A percentile compares a stretch with the other conserved stretches of the same genome.
Evolutionary conservation across 2,113 vertebrate species (phyloP).

Genomic region (Myotis yumanensis): DNA sequence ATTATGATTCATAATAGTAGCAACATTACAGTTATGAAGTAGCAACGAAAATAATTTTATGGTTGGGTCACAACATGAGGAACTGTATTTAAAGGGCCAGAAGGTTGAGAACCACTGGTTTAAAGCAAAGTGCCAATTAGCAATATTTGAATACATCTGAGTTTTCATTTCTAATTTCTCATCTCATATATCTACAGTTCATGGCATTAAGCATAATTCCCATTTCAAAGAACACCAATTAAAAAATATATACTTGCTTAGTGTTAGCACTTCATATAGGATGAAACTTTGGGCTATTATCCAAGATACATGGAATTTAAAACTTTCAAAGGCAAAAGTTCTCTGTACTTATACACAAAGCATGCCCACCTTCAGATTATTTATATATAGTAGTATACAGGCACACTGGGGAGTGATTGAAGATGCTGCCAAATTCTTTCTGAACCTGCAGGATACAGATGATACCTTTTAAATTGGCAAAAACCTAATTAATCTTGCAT

Average conservation of each 20-base stretch:
- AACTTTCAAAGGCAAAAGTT: neutral
- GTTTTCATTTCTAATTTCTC: neutral
- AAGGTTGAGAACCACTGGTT: neutral
- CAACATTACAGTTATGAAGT: no score
- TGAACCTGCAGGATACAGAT: slow-evolving; percentile 74
- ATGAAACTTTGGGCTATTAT: neutral
- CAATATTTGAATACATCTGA: neutral
- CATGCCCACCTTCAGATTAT: neutral
- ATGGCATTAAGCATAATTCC: neutral
- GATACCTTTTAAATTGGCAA: slow-evolving; percentile 74
- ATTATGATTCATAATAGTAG: no score
- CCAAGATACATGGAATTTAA: neutral
- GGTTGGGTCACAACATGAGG: no score
- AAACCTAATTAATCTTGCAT: slow-evolving; percentile 81
- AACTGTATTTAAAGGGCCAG: no score
- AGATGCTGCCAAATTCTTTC: slow-evolving; percentile 66
- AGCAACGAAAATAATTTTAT: no score
- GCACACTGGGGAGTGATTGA: slow-evolving; percentile 71
- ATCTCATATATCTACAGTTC: neutral
- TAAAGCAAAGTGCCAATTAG: neutral
- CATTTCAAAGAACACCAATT: neutral
- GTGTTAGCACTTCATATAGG: neutral
- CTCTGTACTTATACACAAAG: neutral
- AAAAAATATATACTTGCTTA: neutral
- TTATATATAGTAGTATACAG: neutral